phyloP scores from a whole-genome alignment of 2,888 invertebrate genomes.

The Criorhina ranunculi region DNA sequence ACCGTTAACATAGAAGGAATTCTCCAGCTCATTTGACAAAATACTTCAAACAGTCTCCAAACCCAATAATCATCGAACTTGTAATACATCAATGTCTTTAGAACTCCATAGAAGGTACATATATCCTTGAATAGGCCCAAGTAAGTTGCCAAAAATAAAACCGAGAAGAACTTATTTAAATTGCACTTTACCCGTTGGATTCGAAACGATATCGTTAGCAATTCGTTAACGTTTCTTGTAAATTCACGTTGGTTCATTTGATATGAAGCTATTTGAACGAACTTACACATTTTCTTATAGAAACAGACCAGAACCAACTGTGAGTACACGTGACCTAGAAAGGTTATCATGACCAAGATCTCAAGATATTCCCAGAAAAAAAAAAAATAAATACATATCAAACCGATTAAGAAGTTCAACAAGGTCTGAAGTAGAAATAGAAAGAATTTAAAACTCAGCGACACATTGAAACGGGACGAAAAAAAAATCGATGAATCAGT shows the following conservation, averaged over 20 bases:
- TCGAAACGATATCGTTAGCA: slow-evolving; percentile 1
- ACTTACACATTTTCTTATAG: not conserved
- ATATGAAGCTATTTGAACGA: not conserved
- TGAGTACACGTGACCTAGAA: not conserved
- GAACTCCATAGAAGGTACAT: not conserved
- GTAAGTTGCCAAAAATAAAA: not conserved
- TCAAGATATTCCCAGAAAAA: not conserved
- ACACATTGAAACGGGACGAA: not conserved
- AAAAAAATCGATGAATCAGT: not conserved
- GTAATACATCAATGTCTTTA: not conserved
- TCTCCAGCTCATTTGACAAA: not conserved
- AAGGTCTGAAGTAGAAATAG: too few relatives aligned
- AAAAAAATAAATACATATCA: not conserved
- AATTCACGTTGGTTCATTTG: not conserved
- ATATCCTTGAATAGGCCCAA: not conserved
- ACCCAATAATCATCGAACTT: not conserved
- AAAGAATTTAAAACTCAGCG: not conserved
- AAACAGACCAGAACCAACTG: not conserved
- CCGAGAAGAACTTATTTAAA: not conserved
- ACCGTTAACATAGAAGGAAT: not conserved
- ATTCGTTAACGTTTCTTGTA: not conserved
- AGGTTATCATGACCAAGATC: not conserved
- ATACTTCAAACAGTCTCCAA: not conserved
- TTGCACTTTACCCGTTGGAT: not conserved
- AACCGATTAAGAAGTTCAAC: not conserved